Conservation (phyloP, 2,113 vertebrate species). For the Oreochromis spilurus region DNA sequence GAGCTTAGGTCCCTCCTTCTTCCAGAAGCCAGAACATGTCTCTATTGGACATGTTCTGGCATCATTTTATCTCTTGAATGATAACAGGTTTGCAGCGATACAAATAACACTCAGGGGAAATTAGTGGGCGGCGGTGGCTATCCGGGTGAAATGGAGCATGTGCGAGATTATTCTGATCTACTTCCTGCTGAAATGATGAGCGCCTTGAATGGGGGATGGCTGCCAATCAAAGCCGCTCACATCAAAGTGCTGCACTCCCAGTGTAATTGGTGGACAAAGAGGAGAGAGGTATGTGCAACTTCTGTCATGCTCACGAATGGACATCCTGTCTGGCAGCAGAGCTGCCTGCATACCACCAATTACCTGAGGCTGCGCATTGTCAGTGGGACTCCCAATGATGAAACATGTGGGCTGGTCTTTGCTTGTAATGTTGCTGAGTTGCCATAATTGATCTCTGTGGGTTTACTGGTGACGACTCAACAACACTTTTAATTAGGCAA, state of each 20-base stretch:
- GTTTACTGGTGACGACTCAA: not conserved
- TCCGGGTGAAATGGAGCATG: slow-evolving; percentile 43
- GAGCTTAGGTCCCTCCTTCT: not conserved
- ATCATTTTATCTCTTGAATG: slow-evolving; percentile 49
- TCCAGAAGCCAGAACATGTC: not conserved
- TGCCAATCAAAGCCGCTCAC: slow-evolving; percentile 49
- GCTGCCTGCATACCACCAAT: slow-evolving; percentile 33
- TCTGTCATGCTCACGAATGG: slow-evolving; percentile 1
- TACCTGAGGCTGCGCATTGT: slow-evolving; percentile 36
- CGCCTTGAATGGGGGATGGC: slow-evolving; percentile 34
- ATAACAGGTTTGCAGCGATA: slow-evolving; percentile 59
- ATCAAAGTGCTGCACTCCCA: not conserved
- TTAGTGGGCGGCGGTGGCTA: slow-evolving; percentile 40
- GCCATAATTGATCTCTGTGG: slow-evolving; percentile 59
- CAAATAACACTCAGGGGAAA: slow-evolving; percentile 62
- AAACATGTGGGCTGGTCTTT: slow-evolving; percentile 27
- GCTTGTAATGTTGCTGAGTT: slow-evolving; percentile 45
- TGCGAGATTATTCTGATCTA: slow-evolving; percentile 60
- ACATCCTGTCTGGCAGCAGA: not conserved
- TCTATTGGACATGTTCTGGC: slow-evolving; percentile 13
- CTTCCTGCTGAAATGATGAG: slow-evolving; percentile 56
- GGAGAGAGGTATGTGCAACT: not conserved
- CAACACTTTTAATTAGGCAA: slow-evolving; percentile 45
- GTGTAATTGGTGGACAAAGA: slow-evolving; percentile 52
- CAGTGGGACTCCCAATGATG: slow-evolving; percentile 14